These are phyloP conservation scores for Seison nebaliae DNA, from an alignment of 1,140 invertebrate species.

Conservation along the genomic window DNA sequence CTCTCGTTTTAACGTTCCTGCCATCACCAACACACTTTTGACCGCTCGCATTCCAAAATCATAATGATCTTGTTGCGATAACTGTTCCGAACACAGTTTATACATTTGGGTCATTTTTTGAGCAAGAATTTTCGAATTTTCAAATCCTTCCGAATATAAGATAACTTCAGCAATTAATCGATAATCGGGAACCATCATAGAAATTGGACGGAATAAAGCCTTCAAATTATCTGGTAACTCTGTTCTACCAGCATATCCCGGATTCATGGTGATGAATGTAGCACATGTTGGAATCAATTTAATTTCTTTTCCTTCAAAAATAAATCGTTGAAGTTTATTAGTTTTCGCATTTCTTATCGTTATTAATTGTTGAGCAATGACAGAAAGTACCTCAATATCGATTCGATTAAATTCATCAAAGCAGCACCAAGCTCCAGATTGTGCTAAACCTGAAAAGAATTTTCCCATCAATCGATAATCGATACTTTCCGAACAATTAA, in stretches of 20 bases:
- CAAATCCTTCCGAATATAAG: constrained; percentile 65
- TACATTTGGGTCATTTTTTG: constrained; percentile 73
- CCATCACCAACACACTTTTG: constrained; percentile 30
- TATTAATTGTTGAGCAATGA: constrained; percentile 32
- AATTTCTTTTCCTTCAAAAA: constrained; percentile 31
- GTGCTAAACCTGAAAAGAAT: constrained; percentile 52
- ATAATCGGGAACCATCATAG: constrained; percentile 77
- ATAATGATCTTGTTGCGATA: constrained; percentile 70
- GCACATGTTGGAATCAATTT: constrained; percentile 25
- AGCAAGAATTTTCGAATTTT: constrained; percentile 51
- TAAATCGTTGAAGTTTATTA: constrained; percentile 32
- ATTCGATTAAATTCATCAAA: constrained; percentile 74
- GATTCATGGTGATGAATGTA: constrained; percentile 37
- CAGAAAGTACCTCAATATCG: constrained; percentile 61
- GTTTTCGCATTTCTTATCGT: constrained; percentile 32
- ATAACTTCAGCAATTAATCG: constrained; percentile 63
- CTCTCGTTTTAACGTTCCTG: constrained; percentile 27
- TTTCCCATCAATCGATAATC: constrained; percentile 64
- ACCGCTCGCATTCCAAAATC: constrained; percentile 65
- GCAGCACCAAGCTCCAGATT: constrained; percentile 64
- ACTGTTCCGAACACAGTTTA: constrained; percentile 60
- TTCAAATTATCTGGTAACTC: constrained; percentile 30
- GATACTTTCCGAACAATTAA: constrained; percentile 61
- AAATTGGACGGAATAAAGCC: constrained; percentile 51
- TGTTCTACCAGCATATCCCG: constrained; percentile 57